A percentile compares a stretch with the other conserved stretches of the same genome.
These are phyloP conservation scores for Hoplias malabaricus DNA, from an alignment of 2,113 vertebrate genomes.

Conservation along the genomic window DNA sequence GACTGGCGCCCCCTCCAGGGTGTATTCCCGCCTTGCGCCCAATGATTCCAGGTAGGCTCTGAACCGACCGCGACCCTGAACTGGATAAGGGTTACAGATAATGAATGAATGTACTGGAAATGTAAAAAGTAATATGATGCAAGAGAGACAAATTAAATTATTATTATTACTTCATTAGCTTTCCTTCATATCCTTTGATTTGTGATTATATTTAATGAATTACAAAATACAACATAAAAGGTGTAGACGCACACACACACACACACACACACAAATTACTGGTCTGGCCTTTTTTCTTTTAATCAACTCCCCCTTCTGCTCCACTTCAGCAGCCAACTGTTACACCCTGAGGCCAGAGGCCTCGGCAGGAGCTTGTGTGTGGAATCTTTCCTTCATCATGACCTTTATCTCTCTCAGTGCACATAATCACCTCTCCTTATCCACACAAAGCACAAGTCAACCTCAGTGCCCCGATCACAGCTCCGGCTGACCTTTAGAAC, in stretches of 20 bases:
- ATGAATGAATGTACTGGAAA: too few species aligned
- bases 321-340: slow-evolving; percentile 35
- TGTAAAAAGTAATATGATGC: too few species aligned
- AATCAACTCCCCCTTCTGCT: background rate
- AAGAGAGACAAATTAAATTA: too few species aligned
- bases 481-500: slow-evolving; percentile 19
- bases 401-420: slow-evolving; percentile 9
- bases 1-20: too few species aligned
- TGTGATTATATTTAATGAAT: too few species aligned
- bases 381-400: background rate
- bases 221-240: too few species aligned
- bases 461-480: slow-evolving; percentile 2
- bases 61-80: too few species aligned
- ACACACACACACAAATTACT: background rate
- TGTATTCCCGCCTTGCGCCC: too few species aligned
- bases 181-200: too few species aligned
- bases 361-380: slow-evolving; percentile 3
- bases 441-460: background rate
- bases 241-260: background rate
- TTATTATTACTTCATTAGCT: too few species aligned
- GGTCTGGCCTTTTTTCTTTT: background rate
- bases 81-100: too few species aligned
- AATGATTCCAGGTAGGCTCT: too few species aligned
- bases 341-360: background rate
- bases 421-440: slow-evolving; percentile 22